Evolutionary conservation across 2,888 invertebrate genomes (phyloP), one percentile per base, ranked within the genome.

Genomic region (Nebria salina): DNA sequence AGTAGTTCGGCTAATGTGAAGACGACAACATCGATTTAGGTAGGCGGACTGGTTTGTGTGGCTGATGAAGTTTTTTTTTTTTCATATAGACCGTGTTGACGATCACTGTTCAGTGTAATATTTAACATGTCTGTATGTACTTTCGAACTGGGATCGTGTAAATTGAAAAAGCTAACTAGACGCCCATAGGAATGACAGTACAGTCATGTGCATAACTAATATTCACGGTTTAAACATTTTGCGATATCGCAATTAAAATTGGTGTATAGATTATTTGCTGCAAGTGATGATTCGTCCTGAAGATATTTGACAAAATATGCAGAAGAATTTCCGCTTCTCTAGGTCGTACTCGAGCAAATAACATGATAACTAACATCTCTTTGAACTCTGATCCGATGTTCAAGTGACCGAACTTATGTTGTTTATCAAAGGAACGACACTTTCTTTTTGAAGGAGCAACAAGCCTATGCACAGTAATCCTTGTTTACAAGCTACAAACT

Each of bases 1-100:
- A 7, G 66, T 66, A 7, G 66, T 65, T 65, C 65, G 15, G 66
- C n/a, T 66, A 7, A 25, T 66, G 66, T 13, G 70, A 25, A 6
- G 26, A 20, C 25, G 70, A 41, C 43, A 42, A 13, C 43, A 11
- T 73, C 13, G 54, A 8, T 54, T 54, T 54, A 54, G 15, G 76
- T 76, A 76, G 76, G 76, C 76, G 76, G 76, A 76, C 76, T 76
- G 76, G 65, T 76, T 54, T 54, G 54, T 54, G 54, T 43, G 43
- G 43, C 43, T 43, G 43, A 43, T 43, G 43, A 43, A 9, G 6
- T 54, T 54, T 54, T 11, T 54, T 7, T 54, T 54, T 8, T 11
- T 54, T 54, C 54, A 34, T 25, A 65, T 76, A 65, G 65, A 76
- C 65, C 8, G 41, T 64, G 64, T 65, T 42, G 34, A 70, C 25